These are phyloP conservation scores for Elysia crispata DNA, from an alignment of 2,888 invertebrate genomes.

Conservation along the genomic window DNA sequence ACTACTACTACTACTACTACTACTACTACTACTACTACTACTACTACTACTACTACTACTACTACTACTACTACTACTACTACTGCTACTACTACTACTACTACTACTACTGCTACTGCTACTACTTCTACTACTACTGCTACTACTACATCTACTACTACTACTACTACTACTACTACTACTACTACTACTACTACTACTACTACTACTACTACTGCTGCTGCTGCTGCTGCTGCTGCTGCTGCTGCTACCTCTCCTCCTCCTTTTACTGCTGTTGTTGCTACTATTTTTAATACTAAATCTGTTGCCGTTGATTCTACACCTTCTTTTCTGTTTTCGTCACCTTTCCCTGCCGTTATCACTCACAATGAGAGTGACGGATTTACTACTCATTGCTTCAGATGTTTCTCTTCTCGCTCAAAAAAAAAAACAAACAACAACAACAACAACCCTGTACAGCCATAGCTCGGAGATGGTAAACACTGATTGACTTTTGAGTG, in stretches of 20 bases:
- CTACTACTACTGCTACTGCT: slow-evolving; percentile 32
- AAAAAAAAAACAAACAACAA: too few relatives aligned
- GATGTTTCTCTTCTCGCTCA: too few relatives aligned
- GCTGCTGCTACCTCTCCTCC: slow-evolving; percentile 20
- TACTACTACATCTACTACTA: slow-evolving; percentile 44
- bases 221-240: slow-evolving; percentile 31
- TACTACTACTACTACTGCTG: slow-evolving; percentile 36
- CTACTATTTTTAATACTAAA: neutral
- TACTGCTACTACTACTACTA: slow-evolving; percentile 29
- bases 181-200: slow-evolving; percentile 34
- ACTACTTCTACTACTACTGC: slow-evolving; percentile 15
- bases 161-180: slow-evolving; percentile 44
- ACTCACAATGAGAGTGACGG: too few relatives aligned
- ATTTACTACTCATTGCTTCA: too few relatives aligned
- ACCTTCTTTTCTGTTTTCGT: too few relatives aligned
- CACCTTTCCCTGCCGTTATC: too few relatives aligned
- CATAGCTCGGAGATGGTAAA: too few relatives aligned
- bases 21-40: slow-evolving; percentile 32
- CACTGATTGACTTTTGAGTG: too few relatives aligned
- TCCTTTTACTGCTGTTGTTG: slow-evolving; percentile 6
- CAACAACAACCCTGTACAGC: too few relatives aligned
- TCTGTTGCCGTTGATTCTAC: too few relatives aligned
- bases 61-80: slow-evolving; percentile 20
- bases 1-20: slow-evolving; percentile 20
- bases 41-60: slow-evolving; percentile 26